Evolutionary conservation across 2,797 vertebrate species (phyloP).

Genomic region (Oreonectes daqikongensis): DNA sequence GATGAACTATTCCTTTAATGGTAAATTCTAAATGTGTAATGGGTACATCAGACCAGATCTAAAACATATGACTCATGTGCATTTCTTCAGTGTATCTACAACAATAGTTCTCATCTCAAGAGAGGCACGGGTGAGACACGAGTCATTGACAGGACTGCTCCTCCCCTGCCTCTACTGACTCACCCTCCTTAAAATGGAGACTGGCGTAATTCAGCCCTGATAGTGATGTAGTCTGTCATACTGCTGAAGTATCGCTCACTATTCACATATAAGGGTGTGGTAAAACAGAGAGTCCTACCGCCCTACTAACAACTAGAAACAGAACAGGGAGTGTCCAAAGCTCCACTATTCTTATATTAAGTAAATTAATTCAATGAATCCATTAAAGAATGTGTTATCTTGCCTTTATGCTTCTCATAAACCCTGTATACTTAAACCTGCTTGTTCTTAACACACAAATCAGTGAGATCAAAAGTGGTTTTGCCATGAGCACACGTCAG

Average conservation of each 20-base stretch:
- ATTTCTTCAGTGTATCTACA: slow-evolving; percentile 22
- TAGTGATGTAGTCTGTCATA: slow-evolving; percentile 53
- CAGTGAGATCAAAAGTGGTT: not conserved
- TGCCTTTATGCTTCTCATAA: not conserved
- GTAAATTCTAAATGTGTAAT: not conserved
- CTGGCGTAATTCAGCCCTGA: slow-evolving; percentile 65
- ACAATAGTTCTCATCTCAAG: slow-evolving; percentile 34
- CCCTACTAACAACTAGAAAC: slow-evolving; percentile 28
- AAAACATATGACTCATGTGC: slow-evolving; percentile 7
- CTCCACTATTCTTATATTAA: not conserved
- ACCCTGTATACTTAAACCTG: not conserved
- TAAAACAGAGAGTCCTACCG: slow-evolving; percentile 1
- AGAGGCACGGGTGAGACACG: slow-evolving; percentile 46
- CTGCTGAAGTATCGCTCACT: slow-evolving; percentile 63
- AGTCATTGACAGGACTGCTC: slow-evolving; percentile 61
- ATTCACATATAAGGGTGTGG: slow-evolving; percentile 65
- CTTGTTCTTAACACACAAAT: not conserved
- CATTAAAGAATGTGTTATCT: not conserved
- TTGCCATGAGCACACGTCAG: not conserved
- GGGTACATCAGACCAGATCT: not conserved
- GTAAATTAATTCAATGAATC: not conserved
- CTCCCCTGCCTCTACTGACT: slow-evolving; percentile 73
- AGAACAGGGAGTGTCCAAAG: not conserved
- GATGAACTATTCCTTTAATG: not conserved
- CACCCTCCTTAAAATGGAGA: slow-evolving; percentile 76